These are phyloP conservation scores for Leptinotarsa texana DNA, from an alignment of 1,140 invertebrate genomes.

Conservation along the genomic window DNA sequence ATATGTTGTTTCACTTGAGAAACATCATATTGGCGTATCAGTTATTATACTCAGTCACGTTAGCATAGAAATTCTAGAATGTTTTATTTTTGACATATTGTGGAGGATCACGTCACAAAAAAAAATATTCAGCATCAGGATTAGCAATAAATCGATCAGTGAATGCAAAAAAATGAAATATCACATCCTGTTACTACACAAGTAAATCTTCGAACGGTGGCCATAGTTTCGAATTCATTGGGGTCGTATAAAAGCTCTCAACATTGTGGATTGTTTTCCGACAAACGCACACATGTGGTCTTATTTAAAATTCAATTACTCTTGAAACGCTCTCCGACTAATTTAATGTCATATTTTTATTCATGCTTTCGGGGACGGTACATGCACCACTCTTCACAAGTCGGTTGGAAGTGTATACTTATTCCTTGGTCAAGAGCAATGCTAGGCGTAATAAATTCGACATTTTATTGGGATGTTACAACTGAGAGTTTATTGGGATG, in stretches of 20 bases:
- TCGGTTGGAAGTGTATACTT: not conserved
- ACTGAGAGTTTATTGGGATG: too few relatives aligned
- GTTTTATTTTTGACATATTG: too few relatives aligned
- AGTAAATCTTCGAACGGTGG: not conserved
- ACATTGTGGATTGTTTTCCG: constrained; percentile 1
- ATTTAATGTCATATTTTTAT: constrained; percentile 10
- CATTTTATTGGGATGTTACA: not conserved
- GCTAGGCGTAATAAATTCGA: not conserved
- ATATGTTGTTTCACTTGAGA: too few relatives aligned
- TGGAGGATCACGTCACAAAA: too few relatives aligned
- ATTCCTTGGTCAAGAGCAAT: not conserved
- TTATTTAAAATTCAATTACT: constrained; percentile 23
- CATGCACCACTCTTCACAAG: not conserved
- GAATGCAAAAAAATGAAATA: too few relatives aligned
- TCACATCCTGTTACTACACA: too few relatives aligned
- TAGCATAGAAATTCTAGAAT: too few relatives aligned
- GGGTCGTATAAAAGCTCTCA: not conserved
- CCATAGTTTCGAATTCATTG: constrained; percentile 5
- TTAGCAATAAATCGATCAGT: too few relatives aligned
- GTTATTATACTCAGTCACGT: too few relatives aligned
- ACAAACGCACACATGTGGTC: constrained; percentile 14
- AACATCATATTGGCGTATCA: too few relatives aligned
- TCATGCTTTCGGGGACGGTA: not conserved
- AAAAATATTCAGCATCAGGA: too few relatives aligned
- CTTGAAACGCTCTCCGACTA: not conserved